phyloP scores from a whole-genome alignment of 2,888 invertebrate genomes.

The Camptogramma bilineatum region DNA sequence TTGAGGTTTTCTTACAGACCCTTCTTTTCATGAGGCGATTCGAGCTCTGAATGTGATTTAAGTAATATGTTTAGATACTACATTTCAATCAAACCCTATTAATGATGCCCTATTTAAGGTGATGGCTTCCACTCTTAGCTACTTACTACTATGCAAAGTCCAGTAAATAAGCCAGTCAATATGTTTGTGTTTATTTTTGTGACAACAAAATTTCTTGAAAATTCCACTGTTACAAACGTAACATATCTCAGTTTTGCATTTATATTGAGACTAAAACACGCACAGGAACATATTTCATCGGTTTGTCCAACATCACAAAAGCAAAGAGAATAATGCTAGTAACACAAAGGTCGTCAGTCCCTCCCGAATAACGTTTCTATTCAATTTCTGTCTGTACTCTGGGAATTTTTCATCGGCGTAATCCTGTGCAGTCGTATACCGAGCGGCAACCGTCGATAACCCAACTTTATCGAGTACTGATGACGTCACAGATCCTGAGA shows the following conservation, averaged over 20 bases:
- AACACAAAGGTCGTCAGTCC: slow-evolving; percentile 59
- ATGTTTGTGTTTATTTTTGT: too few species aligned
- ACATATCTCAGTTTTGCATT: not conserved
- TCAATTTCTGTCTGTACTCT: slow-evolving; percentile 65
- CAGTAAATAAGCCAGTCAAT: too few species aligned
- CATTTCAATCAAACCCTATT: too few species aligned
- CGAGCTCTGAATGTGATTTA: not conserved
- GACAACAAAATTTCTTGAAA: not conserved
- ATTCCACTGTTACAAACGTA: not conserved
- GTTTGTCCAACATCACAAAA: slow-evolving; percentile 41
- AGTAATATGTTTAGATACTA: too few species aligned
- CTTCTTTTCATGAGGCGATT: not conserved
- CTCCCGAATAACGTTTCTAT: slow-evolving; percentile 64
- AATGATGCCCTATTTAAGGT: too few species aligned
- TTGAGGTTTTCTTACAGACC: not conserved
- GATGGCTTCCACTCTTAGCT: too few species aligned
- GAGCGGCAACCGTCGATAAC: not conserved
- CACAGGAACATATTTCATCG: slow-evolving; percentile 26
- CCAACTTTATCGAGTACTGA: not conserved
- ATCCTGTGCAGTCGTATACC: slow-evolving; percentile 54
- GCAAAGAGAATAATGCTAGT: slow-evolving; percentile 51
- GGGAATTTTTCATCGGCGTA: slow-evolving; percentile 73
- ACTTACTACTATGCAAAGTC: too few species aligned
- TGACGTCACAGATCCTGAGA: too few species aligned
- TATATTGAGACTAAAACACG: slow-evolving; percentile 8